Conservation (phyloP, 2,888 invertebrate genomes). For the Eudemis profundana region DNA sequence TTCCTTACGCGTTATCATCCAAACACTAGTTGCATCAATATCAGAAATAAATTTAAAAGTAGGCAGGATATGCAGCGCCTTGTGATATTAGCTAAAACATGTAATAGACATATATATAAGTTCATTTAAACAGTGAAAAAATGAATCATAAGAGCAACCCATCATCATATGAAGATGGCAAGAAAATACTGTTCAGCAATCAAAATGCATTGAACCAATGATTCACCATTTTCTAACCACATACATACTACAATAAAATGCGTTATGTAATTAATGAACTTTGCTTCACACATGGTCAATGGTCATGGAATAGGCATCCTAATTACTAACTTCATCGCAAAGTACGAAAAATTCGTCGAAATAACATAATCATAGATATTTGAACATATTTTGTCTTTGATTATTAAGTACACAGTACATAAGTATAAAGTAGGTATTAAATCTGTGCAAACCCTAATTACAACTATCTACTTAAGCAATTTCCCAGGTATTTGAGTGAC, state of each 20-base stretch:
- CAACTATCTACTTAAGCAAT: conserved; percentile 1
- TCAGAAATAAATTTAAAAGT: too few relatives aligned
- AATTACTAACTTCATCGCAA: background rate
- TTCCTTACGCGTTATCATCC: too few relatives aligned
- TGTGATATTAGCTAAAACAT: too few relatives aligned
- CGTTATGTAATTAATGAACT: background rate
- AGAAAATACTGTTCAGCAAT: too few relatives aligned
- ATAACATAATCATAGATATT: conserved; percentile 1
- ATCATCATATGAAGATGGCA: too few relatives aligned
- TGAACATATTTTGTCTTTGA: conserved; percentile 1
- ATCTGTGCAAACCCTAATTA: conserved; percentile 8
- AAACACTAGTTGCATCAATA: too few relatives aligned
- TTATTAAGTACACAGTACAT: conserved; percentile 31
- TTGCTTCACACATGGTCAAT: background rate
- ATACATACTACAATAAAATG: background rate
- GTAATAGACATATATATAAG: too few relatives aligned
- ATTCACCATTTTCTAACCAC: background rate
- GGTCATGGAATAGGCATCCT: background rate
- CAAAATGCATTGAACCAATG: background rate
- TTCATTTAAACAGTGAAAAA: too few relatives aligned
- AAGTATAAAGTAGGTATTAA: conserved; percentile 23
- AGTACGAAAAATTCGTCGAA: background rate
- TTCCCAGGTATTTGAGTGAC: conserved; percentile 1
- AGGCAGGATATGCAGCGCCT: too few relatives aligned
- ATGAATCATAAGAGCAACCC: too few relatives aligned